These are phyloP conservation scores for Thamnophis elegans DNA, from an alignment of 2,797 vertebrate species.

Conservation along the genomic window DNA sequence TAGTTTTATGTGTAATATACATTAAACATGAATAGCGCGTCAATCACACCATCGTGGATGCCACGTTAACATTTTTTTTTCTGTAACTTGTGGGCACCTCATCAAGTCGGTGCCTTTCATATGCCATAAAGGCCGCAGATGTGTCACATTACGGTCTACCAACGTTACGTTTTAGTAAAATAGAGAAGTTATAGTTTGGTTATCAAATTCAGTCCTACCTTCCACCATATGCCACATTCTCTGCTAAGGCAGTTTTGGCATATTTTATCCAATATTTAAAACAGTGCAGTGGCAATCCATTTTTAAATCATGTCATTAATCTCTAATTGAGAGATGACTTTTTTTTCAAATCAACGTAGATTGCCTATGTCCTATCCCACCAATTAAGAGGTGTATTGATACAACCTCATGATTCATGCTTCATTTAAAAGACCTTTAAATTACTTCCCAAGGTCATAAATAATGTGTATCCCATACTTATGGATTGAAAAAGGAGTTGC, in stretches of 20 bases:
- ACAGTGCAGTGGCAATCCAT: neutral
- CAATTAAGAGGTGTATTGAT: neutral
- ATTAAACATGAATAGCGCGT: neutral
- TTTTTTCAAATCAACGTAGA: neutral
- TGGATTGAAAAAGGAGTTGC: neutral
- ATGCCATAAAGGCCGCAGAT: neutral
- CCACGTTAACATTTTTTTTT: neutral
- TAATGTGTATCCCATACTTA: neutral
- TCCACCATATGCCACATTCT: neutral
- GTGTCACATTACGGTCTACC: neutral
- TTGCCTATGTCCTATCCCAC: neutral
- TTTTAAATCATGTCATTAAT: neutral
- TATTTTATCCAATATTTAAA: neutral
- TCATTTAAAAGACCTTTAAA: neutral
- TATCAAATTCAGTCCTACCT: neutral
- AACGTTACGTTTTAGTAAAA: neutral
- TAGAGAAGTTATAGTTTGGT: neutral
- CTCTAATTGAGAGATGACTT: neutral
- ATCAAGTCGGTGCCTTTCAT: neutral
- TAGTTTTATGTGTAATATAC: neutral
- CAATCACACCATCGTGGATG: neutral
- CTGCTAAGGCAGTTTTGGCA: neutral
- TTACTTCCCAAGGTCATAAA: slow-evolving; percentile 2
- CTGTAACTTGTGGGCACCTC: neutral
- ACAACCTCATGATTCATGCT: neutral